Percentiles rank a stretch among this genome's conserved stretches.
Evolutionary conservation across 2,113 vertebrate genomes (phyloP).

Genomic region (Trematomus loennbergii): DNA sequence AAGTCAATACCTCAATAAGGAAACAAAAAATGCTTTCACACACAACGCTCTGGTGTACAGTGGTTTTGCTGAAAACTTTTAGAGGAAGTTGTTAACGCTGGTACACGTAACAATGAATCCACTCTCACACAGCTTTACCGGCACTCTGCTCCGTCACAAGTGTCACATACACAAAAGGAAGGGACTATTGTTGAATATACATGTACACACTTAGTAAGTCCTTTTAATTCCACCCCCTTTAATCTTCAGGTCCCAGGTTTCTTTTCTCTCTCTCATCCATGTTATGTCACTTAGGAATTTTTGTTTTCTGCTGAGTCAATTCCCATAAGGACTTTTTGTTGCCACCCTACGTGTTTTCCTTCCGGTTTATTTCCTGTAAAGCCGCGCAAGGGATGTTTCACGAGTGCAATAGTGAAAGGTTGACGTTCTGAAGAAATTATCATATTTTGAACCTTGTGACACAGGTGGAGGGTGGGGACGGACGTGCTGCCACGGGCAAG

Average conservation of each 20-base stretch:
- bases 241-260: neutral
- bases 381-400: conserved; percentile 27
- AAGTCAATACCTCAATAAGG: conserved; percentile 20
- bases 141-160: conserved; percentile 13
- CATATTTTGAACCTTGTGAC: conserved; percentile 1
- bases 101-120: conserved; percentile 37
- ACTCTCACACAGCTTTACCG: conserved; percentile 53
- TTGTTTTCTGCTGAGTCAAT: conserved; percentile 69
- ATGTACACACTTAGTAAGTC: conserved; percentile 1
- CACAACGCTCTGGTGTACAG: neutral
- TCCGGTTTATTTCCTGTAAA: conserved; percentile 79
- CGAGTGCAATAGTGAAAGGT: conserved; percentile 60
- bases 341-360: conserved; percentile 51
- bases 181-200: conserved; percentile 29
- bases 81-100: conserved; percentile 57
- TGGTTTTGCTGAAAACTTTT: conserved; percentile 58
- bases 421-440: conserved; percentile 10
- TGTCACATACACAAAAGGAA: conserved; percentile 45
- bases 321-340: conserved; percentile 61
- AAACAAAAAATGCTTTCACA: conserved; percentile 45
- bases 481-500: conserved; percentile 27
- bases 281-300: conserved; percentile 73
- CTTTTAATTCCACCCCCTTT: neutral
- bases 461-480: conserved; percentile 36
- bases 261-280: neutral